These are phyloP conservation scores for Pampusana beccarii DNA, from an alignment of 2,113 vertebrate species.

Conservation along the genomic window DNA sequence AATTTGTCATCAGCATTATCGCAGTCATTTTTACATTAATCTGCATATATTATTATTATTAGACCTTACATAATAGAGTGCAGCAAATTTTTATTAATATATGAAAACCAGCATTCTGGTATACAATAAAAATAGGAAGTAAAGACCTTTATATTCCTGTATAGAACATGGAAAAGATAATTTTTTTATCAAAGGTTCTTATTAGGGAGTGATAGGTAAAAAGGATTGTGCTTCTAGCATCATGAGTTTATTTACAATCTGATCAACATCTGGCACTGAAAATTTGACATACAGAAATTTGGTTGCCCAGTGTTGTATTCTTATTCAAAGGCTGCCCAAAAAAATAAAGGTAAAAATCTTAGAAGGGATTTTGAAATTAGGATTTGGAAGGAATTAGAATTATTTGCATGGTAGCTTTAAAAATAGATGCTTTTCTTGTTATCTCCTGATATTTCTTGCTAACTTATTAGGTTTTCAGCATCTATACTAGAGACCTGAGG, in stretches of 20 bases:
- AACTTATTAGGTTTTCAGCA: neutral
- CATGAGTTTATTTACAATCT: neutral
- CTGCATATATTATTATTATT: neutral
- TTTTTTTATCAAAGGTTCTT: neutral
- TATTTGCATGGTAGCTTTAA: neutral
- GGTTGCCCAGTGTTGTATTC: neutral
- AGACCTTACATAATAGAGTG: neutral
- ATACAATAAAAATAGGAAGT: neutral
- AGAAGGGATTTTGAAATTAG: neutral
- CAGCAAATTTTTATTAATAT: neutral
- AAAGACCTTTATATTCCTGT: neutral
- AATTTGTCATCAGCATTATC: neutral
- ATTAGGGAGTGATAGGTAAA: neutral
- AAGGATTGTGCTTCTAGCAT: neutral
- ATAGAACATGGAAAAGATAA: accelerated
- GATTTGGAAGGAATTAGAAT: neutral
- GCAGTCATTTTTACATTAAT: neutral
- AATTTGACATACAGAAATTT: neutral
- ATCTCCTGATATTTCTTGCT: neutral
- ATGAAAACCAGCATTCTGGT: neutral
- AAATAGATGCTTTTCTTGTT: accelerated
- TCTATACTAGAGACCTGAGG: neutral
- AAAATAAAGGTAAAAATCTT: neutral
- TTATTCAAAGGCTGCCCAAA: neutral
- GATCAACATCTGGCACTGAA: neutral